Conservation (phyloP, 2,797 vertebrate species). For the Anguilla obscura region DNA sequence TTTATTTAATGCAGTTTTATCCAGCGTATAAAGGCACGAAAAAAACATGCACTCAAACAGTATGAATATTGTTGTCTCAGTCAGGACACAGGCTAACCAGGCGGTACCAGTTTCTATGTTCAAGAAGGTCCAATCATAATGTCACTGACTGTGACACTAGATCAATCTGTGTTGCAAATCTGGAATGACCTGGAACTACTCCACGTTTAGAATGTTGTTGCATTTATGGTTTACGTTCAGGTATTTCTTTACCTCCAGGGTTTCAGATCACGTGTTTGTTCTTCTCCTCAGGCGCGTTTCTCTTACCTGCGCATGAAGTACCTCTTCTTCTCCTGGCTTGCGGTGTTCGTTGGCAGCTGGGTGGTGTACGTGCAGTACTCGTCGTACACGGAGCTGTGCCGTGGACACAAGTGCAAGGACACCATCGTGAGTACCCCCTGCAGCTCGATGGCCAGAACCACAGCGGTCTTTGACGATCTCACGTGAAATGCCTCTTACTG, state of each 20-base stretch:
- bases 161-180: neutral
- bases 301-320: constrained; percentile 92
- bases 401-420: constrained; percentile 92
- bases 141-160: neutral
- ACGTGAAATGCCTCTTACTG: neutral
- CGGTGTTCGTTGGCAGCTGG: constrained; percentile 95
- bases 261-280: neutral
- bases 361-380: constrained; percentile 94
- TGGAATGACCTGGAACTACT: neutral
- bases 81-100: neutral
- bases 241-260: neutral
- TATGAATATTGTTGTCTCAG: neutral
- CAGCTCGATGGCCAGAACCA: neutral
- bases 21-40: neutral
- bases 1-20: neutral
- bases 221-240: neutral
- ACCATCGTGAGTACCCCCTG: constrained; percentile 79
- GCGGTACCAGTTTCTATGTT: neutral
- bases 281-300: constrained; percentile 78
- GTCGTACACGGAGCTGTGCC: constrained; percentile 92
- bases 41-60: neutral
- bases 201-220: neutral
- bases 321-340: constrained; percentile 96
- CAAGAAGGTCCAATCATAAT: neutral
- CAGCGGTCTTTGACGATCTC: neutral